Evolutionary conservation across 1,140 invertebrate species (phyloP).

Genomic region (Drosophila navojoa): DNA sequence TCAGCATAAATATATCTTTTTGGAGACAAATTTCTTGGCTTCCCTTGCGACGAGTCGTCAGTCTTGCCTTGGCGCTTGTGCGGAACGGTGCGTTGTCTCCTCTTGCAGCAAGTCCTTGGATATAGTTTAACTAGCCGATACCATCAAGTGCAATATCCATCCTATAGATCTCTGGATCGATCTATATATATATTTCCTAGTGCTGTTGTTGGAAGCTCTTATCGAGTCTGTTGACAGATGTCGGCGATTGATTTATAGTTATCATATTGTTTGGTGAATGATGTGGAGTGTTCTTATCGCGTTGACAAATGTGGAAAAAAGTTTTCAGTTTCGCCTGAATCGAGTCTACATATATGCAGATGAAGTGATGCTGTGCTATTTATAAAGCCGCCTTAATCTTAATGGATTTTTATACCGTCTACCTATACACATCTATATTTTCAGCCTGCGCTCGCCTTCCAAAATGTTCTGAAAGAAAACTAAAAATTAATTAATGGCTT

Average conservation of each 20-base stretch:
- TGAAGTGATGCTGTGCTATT: constrained; percentile 61
- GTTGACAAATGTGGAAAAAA: constrained; percentile 29
- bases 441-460: constrained; percentile 47
- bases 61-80: constrained; percentile 68
- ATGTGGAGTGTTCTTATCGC: constrained; percentile 4
- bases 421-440: constrained; percentile 59
- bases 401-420: constrained; percentile 55
- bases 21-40: constrained; percentile 60
- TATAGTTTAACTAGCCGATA: constrained; percentile 1
- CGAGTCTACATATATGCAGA: constrained; percentile 42
- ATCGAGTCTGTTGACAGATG: background rate
- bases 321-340: constrained; percentile 8
- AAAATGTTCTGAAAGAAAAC: constrained; percentile 46
- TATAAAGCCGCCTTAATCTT: constrained; percentile 71
- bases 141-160: constrained; percentile 8
- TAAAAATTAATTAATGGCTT: constrained; percentile 63
- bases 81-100: constrained; percentile 62
- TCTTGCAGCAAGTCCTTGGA: constrained; percentile 3
- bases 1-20: constrained; percentile 60
- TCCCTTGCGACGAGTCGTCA: constrained; percentile 63
- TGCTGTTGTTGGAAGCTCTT: background rate
- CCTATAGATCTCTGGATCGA: constrained; percentile 2
- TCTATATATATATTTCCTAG: constrained; percentile 9
- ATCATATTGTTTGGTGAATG: constrained; percentile 10
- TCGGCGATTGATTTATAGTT: constrained; percentile 18